Evolutionary conservation across 2,888 invertebrate species (phyloP).

Genomic region (Parelbella ahira): DNA sequence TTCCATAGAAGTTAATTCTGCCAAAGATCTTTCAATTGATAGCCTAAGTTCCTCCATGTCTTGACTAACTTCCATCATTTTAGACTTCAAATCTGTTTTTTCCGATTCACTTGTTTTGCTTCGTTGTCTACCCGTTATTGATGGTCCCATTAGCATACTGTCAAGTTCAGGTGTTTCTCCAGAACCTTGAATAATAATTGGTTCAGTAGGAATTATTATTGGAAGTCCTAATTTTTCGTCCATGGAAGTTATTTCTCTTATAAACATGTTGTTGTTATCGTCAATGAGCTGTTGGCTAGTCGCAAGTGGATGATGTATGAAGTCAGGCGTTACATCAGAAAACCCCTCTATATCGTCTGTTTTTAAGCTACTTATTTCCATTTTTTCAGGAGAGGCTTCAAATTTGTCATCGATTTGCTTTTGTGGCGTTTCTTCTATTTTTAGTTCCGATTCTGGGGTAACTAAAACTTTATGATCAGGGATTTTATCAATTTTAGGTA

Average conservation of each 20-base stretch:
- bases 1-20: conserved; percentile 60
- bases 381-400: not conserved
- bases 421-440: conserved; percentile 1
- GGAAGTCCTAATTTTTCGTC: conserved; percentile 42
- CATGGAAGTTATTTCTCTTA: conserved; percentile 50
- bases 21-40: conserved; percentile 68
- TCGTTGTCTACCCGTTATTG: conserved; percentile 32
- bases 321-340: conserved; percentile 51
- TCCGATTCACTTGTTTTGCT: conserved; percentile 37
- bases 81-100: conserved; percentile 64
- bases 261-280: conserved; percentile 58
- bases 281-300: conserved; percentile 52
- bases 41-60: conserved; percentile 67
- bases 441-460: conserved; percentile 5
- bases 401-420: conserved; percentile 2
- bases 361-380: conserved; percentile 29
- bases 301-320: conserved; percentile 55
- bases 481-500: no score
- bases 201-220: conserved; percentile 36
- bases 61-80: conserved; percentile 69
- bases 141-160: conserved; percentile 32
- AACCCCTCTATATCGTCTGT: conserved; percentile 41
- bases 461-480: not conserved
- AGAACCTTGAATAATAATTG: conserved; percentile 43
- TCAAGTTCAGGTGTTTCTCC: conserved; percentile 44